Evolutionary conservation across 1,140 invertebrate genomes (phyloP).

Genomic region (Drosophila tsacasi): DNA sequence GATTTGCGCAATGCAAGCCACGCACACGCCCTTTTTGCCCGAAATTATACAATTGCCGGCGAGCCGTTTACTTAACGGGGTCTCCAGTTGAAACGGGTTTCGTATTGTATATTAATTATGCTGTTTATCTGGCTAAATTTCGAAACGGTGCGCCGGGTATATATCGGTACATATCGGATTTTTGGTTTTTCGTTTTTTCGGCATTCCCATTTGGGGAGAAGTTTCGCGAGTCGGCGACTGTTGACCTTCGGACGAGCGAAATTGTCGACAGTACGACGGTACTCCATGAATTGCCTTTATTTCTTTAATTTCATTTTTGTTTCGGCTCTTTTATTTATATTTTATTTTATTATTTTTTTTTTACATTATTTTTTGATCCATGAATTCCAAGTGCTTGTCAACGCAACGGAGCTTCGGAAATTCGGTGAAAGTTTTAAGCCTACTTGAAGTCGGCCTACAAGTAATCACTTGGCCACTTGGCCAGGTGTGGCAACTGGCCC

Average conservation of each 20-base stretch:
- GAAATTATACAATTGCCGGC: constrained; percentile 69
- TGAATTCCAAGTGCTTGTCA: constrained; percentile 47
- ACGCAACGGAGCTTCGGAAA: constrained; percentile 18
- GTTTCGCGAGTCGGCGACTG: constrained; percentile 60
- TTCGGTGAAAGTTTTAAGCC: constrained; percentile 52
- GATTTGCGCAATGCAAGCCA: constrained; percentile 68
- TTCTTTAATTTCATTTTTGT: not conserved
- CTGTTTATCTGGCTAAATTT: constrained; percentile 72
- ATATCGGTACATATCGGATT: constrained; percentile 30
- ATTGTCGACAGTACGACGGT: constrained; percentile 35
- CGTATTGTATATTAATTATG: constrained; percentile 72
- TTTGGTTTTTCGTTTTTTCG: constrained; percentile 1
- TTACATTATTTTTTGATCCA: constrained; percentile 19
- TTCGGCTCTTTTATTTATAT: not conserved
- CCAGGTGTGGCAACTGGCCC: constrained; percentile 25
- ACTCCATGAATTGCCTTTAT: constrained; percentile 14
- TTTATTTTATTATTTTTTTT: not conserved
- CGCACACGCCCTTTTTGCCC: constrained; percentile 66
- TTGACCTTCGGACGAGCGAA: constrained; percentile 71
- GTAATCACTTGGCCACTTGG: constrained; percentile 25
- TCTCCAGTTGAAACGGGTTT: constrained; percentile 65
- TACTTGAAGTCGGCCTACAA: constrained; percentile 42
- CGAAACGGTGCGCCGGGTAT: constrained; percentile 44
- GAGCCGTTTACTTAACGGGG: constrained; percentile 49
- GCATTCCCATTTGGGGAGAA: constrained; percentile 42